phyloP scores from a whole-genome alignment of 2,888 invertebrate species.

The Fabriciana adippe region DNA sequence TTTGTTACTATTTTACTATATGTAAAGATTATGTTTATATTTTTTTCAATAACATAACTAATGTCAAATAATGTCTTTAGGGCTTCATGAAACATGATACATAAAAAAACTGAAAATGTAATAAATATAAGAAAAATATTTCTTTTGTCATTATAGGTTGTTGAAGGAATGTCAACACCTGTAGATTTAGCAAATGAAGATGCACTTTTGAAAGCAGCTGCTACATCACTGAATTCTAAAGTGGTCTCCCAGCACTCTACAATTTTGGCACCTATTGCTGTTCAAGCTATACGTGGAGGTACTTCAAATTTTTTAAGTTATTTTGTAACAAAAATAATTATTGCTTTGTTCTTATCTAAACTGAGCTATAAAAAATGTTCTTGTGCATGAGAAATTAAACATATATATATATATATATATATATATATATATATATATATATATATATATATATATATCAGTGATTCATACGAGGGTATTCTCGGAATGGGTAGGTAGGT shows the following conservation, averaged over 20 bases:
- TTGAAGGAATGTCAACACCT: constrained; percentile 92
- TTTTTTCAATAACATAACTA: neutral
- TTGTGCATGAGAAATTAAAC: too few species aligned
- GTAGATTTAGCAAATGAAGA: constrained; percentile 93
- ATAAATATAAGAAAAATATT: neutral
- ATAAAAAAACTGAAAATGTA: too few species aligned
- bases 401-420: too few species aligned
- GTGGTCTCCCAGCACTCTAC: constrained; percentile 99
- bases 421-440: too few species aligned
- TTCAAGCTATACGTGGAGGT: constrained; percentile 96
- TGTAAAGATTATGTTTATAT: neutral
- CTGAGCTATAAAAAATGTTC: too few species aligned
- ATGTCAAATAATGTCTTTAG: too few species aligned
- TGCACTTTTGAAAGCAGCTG: constrained; percentile 95
- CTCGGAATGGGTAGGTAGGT: too few species aligned
- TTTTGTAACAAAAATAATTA: too few species aligned
- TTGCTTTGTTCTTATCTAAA: too few species aligned
- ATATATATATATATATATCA: too few species aligned
- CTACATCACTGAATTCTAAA: constrained; percentile 98
- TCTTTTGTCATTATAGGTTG: constrained; percentile 77
- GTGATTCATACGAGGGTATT: too few species aligned
- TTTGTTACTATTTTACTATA: neutral
- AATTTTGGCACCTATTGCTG: constrained; percentile 97
- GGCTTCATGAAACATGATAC: too few species aligned
- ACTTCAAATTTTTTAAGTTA: constrained; percentile 44